Evolutionary conservation across 2,888 invertebrate genomes (phyloP).

Genomic region (Micropterix aruncella): DNA sequence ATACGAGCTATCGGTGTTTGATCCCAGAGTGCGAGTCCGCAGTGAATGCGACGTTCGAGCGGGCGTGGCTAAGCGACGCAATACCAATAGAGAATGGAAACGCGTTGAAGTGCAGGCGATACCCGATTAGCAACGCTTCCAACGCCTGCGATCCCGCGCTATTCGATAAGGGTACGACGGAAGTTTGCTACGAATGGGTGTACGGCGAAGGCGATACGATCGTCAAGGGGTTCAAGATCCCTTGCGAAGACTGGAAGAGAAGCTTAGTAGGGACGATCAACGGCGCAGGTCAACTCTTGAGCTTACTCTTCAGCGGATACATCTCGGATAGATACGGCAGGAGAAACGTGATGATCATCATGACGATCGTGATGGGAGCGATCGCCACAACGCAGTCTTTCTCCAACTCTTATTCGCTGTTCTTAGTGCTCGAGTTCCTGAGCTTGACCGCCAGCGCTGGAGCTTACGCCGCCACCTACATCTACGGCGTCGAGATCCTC

Average conservation of each 20-base stretch:
- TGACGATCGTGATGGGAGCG: neutral
- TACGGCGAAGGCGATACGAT: neutral
- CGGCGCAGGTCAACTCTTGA: neutral
- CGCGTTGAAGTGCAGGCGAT: slow-evolving; percentile 8
- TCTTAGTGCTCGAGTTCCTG: neutral
- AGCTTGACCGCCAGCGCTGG: neutral
- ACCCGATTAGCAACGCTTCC: slow-evolving; percentile 1
- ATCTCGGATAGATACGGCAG: neutral
- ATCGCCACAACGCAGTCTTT: neutral
- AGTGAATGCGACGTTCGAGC: slow-evolving; percentile 8
- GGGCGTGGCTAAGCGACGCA: slow-evolving; percentile 11
- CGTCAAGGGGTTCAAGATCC: neutral
- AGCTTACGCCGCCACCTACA: neutral
- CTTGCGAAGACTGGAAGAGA: neutral
- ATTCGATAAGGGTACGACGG: neutral
- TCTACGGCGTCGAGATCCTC: slow-evolving; percentile 6
- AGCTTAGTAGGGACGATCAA: neutral
- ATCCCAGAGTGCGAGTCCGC: slow-evolving; percentile 13
- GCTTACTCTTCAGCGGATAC: neutral
- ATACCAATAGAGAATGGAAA: slow-evolving; percentile 9
- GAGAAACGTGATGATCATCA: neutral
- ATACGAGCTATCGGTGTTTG: slow-evolving; percentile 12
- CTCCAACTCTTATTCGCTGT: neutral
- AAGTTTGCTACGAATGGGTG: neutral
- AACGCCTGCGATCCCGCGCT: neutral